Evolutionary conservation across 2,888 invertebrate genomes (phyloP).

Genomic region (Anodontia alba): DNA sequence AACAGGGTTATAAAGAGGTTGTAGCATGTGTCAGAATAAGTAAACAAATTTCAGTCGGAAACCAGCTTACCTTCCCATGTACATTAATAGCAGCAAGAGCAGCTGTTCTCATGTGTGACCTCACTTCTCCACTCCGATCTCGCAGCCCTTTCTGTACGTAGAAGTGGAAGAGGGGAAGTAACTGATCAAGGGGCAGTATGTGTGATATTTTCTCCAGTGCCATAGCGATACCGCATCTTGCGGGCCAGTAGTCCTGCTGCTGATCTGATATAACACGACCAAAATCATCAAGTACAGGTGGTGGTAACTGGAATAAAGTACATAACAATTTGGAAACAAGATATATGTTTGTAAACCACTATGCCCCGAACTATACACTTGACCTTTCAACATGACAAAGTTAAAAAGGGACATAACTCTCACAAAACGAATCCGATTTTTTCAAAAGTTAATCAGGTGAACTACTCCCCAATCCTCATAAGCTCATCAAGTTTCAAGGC

Average conservation of each 20-base stretch:
- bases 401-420: too few relatives aligned
- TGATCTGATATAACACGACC: conserved; percentile 92
- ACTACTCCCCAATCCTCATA: too few relatives aligned
- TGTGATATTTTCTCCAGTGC: conserved; percentile 93
- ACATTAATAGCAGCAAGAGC: conserved; percentile 96
- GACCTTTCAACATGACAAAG: too few relatives aligned
- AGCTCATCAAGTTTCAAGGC: too few relatives aligned
- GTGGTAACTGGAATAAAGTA: conserved; percentile 79
- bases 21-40: too few relatives aligned
- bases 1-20: too few relatives aligned
- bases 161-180: conserved; percentile 86
- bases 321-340: too few relatives aligned
- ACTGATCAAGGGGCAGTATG: conserved; percentile 89
- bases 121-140: conserved; percentile 93
- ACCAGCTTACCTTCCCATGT: conserved; percentile 95
- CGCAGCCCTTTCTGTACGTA: conserved; percentile 92
- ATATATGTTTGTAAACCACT: too few relatives aligned
- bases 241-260: conserved; percentile 95
- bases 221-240: conserved; percentile 94
- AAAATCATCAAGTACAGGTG: conserved; percentile 91
- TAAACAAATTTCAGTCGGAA: too few relatives aligned
- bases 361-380: too few relatives aligned
- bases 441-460: too few relatives aligned
- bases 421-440: too few relatives aligned
- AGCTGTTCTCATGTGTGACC: conserved; percentile 96